A percentile compares a stretch with the other conserved stretches of the same genome.
These are phyloP conservation scores for Plotosus lineatus DNA, from an alignment of 2,113 vertebrate genomes.

Conservation along the genomic window DNA sequence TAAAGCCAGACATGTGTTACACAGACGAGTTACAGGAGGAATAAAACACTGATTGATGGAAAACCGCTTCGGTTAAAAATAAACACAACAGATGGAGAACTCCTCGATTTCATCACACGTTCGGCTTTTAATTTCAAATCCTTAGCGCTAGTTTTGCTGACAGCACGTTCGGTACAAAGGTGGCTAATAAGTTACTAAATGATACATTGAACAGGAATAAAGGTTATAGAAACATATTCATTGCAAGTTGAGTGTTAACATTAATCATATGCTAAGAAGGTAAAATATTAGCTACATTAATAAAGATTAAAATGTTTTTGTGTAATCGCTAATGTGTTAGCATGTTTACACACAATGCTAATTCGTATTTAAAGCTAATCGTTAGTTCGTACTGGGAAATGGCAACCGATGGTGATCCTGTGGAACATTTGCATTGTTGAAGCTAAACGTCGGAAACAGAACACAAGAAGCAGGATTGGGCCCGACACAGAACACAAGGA, in stretches of 20 bases:
- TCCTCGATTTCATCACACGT: not conserved
- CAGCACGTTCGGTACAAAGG: not conserved
- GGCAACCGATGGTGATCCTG: not conserved
- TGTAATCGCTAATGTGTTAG: not conserved
- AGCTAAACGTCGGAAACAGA: not conserved
- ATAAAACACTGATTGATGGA: too few species aligned
- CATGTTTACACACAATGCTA: not conserved
- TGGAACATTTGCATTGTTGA: not conserved
- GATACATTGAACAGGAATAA: not conserved
- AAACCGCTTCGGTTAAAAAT: too few species aligned
- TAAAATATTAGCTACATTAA: not conserved
- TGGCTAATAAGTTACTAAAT: not conserved
- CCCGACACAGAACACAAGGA: too few species aligned
- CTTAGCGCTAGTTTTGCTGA: not conserved
- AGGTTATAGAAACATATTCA: not conserved
- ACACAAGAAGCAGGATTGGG: not conserved
- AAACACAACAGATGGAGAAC: too few species aligned
- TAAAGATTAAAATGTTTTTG: not conserved
- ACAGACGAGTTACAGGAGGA: too few species aligned
- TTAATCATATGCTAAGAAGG: not conserved
- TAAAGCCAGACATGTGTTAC: too few species aligned
- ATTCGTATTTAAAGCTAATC: not conserved
- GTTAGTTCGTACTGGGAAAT: not conserved
- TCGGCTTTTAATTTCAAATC: not conserved
- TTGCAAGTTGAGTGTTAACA: not conserved